Base-by-base conservation (phyloP, 2,113 vertebrate genomes). In the Herpailurus yagouaroundi region DNA sequence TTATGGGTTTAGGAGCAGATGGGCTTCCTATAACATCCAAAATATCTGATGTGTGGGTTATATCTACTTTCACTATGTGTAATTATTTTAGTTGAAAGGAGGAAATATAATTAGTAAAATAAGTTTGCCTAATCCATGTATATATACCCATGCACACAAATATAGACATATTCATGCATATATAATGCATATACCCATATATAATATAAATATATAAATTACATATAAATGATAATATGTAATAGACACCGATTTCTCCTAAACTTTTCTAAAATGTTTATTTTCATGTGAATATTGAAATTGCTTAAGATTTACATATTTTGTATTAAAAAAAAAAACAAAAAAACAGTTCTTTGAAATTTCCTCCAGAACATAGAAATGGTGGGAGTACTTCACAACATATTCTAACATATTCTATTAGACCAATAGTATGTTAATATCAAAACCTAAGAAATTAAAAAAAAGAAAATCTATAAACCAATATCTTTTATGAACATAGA, bases 1-100 rank as follows among this genome's bases (percentile, higher is more conserved):
- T 76, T 83, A 87, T 84, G 73, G 25, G 90, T 97, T 94, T 93
- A 77, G 36, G 16, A 92, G 29, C 31, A 96, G 73, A 87, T 92
- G 48, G 25, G 7, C 14, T 88, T 3, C 2, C 48, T 91, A 48
- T 84, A 79, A 82, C 18, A 87, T 38, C 38, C 87, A 96, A 94
- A 97, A 80, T 63, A 95, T n/a, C 9, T 94, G 48, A 90, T 84
- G 27, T 50, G 90, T 36, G 90, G 29, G 10, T 27, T 88, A 29
- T 31, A 33, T 76, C 21, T 87, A 76, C 36, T 90, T 94, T n/a
- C 29, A 74, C 77, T 87, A 60, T 90, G 7, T 73, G 6, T 29
- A 88, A 36, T 83, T 89, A 57, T 50, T 71, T 95, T 76, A 68
- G 5, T 45, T 93, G 23, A 87, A 45, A 94, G 27, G 21, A 74